Evolutionary conservation across 2,888 invertebrate genomes (phyloP).

Genomic region (Ctenicera cuprea): DNA sequence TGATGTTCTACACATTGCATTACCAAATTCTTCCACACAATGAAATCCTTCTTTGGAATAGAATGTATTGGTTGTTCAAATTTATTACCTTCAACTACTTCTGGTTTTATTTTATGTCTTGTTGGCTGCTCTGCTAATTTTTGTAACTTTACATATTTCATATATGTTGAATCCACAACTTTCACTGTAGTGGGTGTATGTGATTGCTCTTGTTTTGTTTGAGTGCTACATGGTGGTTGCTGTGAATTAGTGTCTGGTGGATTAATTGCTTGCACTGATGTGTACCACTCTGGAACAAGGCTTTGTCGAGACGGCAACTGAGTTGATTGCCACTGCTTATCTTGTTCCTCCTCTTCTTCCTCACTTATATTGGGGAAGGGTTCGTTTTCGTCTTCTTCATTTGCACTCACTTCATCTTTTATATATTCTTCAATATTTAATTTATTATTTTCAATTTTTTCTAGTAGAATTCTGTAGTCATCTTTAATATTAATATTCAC

Average conservation of each 20-base stretch:
- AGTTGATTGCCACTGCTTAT: constrained; percentile 22
- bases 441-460: constrained; percentile 64
- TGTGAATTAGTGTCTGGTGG: not conserved
- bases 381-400: constrained; percentile 35
- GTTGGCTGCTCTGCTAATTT: constrained; percentile 62
- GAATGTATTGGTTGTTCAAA: constrained; percentile 7
- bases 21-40: constrained; percentile 37
- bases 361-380: not conserved
- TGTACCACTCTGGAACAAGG: constrained; percentile 25
- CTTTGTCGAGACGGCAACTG: constrained; percentile 9
- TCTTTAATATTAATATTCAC: constrained; percentile 64
- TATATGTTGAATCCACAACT: constrained; percentile 6
- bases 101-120: constrained; percentile 54
- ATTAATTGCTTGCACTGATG: not conserved
- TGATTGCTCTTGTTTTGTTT: not conserved
- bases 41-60: constrained; percentile 33
- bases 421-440: constrained; percentile 64
- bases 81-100: constrained; percentile 58
- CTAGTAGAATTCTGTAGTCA: constrained; percentile 64
- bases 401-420: constrained; percentile 25
- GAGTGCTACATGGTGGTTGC: not conserved
- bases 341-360: constrained; percentile 33
- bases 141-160: constrained; percentile 63
- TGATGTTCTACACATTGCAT: constrained; percentile 28
- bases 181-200: not conserved